Conservation (phyloP, 2,797 vertebrate species). For the Neoniphon sammara region DNA sequence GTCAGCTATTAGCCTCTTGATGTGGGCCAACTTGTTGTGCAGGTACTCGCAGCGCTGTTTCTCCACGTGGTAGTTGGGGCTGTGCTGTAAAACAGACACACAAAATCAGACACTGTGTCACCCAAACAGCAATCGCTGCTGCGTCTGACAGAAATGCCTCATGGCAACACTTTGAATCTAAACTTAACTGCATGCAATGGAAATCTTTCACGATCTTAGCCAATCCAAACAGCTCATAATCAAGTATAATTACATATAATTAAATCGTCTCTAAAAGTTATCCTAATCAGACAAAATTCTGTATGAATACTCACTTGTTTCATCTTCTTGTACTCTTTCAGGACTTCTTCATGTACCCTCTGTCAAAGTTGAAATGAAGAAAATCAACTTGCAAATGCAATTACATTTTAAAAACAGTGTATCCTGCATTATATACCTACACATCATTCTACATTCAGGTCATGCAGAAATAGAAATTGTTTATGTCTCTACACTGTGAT, state of each 20-base stretch:
- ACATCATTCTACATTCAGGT: no score
- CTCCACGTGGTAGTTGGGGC: conserved; percentile 88
- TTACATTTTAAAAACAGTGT: background rate
- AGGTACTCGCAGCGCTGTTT: conserved; percentile 92
- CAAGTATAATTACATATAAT: background rate
- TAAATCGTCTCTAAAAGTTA: background rate
- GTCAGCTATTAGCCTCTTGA: conserved; percentile 91
- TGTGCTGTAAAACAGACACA: conserved; percentile 76
- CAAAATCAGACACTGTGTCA: conserved; percentile 6
- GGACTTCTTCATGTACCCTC: conserved; percentile 88
- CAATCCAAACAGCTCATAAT: background rate
- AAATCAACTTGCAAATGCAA: background rate
- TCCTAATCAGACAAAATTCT: background rate
- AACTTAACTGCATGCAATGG: background rate
- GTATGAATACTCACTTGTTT: conserved; percentile 82
- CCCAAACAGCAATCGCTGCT: background rate
- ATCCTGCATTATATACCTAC: background rate
- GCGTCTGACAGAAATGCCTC: background rate
- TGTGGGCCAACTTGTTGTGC: conserved; percentile 93
- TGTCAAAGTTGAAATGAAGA: conserved; percentile 62
- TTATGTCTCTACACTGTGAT: no score
- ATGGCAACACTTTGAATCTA: no score
- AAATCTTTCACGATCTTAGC: background rate
- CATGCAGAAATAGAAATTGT: no score
- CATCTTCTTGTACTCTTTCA: conserved; percentile 91